These are phyloP conservation scores for Panopea generosa DNA, from an alignment of 2,888 invertebrate genomes.

Conservation along the genomic window DNA sequence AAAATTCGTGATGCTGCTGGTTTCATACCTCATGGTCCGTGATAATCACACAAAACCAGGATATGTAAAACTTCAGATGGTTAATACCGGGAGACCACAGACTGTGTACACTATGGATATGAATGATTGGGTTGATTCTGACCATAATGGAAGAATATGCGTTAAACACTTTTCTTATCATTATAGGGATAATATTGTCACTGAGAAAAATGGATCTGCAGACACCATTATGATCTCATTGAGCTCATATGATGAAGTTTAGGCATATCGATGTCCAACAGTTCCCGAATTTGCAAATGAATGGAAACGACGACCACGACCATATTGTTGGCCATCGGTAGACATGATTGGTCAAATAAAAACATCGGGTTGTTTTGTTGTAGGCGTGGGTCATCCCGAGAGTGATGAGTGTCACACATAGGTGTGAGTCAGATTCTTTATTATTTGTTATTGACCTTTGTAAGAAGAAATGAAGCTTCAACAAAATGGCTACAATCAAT, in stretches of 20 bases:
- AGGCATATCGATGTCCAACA: background rate
- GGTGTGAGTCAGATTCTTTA: no score
- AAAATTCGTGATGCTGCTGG: no score
- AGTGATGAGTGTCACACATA: no score
- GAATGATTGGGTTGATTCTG: background rate
- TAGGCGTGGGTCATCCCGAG: constrained; percentile 1
- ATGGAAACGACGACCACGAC: background rate
- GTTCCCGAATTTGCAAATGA: constrained; percentile 3
- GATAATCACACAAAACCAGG: constrained; percentile 4
- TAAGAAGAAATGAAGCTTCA: no score
- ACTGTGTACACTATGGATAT: background rate
- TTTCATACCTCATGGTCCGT: background rate
- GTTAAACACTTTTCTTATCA: background rate
- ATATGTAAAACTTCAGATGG: constrained; percentile 11
- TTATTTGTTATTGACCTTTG: no score
- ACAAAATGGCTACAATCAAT: no score
- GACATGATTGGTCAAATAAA: background rate
- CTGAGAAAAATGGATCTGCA: no score
- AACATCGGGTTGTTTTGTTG: background rate
- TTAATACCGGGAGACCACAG: background rate
- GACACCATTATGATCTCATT: no score
- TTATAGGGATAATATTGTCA: no score
- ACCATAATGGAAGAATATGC: background rate
- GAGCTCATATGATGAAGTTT: background rate
- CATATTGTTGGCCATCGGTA: background rate